Conservation (phyloP, 1,140 invertebrate genomes). For the Pararge aegeria region DNA sequence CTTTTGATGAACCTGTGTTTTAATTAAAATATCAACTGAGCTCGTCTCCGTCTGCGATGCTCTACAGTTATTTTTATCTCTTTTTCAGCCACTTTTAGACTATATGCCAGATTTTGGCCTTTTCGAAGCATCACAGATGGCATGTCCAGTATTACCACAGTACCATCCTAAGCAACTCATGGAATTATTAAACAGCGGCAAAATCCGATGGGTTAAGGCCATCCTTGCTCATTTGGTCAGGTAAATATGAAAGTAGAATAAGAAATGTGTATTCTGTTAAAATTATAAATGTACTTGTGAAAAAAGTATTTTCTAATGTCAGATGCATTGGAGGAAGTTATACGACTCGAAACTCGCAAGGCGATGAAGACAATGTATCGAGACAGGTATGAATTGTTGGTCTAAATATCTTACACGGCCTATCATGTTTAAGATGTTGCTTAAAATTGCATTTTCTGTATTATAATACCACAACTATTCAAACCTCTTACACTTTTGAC, state of each 20-base stretch:
- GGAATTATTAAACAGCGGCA: conserved; percentile 99
- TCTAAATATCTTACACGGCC: background rate
- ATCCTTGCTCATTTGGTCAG: conserved; percentile 97
- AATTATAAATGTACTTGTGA: background rate
- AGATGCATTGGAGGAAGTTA: conserved; percentile 87
- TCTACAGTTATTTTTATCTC: background rate
- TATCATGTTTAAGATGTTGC: conserved; percentile 5
- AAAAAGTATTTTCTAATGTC: conserved; percentile 3
- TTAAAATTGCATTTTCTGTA: background rate
- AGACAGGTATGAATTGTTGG: conserved; percentile 62
- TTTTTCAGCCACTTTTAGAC: conserved; percentile 77
- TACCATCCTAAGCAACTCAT: conserved; percentile 99
- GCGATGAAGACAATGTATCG: conserved; percentile 84
- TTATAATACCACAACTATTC: background rate
- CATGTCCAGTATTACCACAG: conserved; percentile 98
- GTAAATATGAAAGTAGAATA: conserved; percentile 44
- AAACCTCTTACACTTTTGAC: background rate
- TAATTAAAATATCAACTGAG: no score
- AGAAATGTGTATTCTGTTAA: no score
- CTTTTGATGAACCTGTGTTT: no score
- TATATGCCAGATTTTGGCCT: conserved; percentile 96
- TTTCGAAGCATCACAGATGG: conserved; percentile 97
- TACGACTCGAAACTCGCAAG: conserved; percentile 76
- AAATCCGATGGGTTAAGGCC: conserved; percentile 98
- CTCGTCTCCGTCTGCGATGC: no score